Base-by-base conservation (phyloP, 2,888 invertebrate genomes). In the Brachycybe producta region DNA sequence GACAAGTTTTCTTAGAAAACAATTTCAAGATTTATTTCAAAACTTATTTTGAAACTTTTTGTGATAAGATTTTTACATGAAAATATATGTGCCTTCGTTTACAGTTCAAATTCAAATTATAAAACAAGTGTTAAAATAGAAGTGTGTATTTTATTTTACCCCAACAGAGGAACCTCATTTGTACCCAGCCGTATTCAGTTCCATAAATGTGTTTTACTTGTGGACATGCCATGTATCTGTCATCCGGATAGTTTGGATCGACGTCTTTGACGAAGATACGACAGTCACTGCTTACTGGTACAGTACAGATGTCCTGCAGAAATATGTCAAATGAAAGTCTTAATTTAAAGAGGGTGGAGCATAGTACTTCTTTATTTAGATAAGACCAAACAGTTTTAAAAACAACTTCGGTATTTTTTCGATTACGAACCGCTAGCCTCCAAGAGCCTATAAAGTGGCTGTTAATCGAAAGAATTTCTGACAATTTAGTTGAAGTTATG, bases 221-320 rank as follows among this genome's bases (percentile, higher is more conserved):
- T 13, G 30, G 44, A 30, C 44, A 44, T 7, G 44, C 8, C 11
- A 24, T 13, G 13, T 41, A 26, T 17, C 19, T 44, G 5, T n/a
- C 17, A 24, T 41, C 17, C 7, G 26, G 24, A 21, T 41, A 13
- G 26, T 13, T 44, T 32, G 8, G 38, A 11, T 8, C 19, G 38
- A 21, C 44, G 5, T 15, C 23, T 44, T 35, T 15, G 7, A 44
- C 30, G 11, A 44, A 28, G 28, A 27, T 7, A 30, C 30, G 15
- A 23, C 44, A 44, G 30, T 44, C 44, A 23, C 27, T 44, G 32
- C 30, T 44, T 32, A 44, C 44, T 30, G 44, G 44, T 7, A 44
- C 44, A 17, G 32, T 5, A n/a, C 44, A 44, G 3, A 27, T 2
- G 3, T 44, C 44, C 44, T 44, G 19, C 2, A 24, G 27, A 42